phyloP scores from a whole-genome alignment of 2,888 invertebrate species.

The Agrochola litura region DNA sequence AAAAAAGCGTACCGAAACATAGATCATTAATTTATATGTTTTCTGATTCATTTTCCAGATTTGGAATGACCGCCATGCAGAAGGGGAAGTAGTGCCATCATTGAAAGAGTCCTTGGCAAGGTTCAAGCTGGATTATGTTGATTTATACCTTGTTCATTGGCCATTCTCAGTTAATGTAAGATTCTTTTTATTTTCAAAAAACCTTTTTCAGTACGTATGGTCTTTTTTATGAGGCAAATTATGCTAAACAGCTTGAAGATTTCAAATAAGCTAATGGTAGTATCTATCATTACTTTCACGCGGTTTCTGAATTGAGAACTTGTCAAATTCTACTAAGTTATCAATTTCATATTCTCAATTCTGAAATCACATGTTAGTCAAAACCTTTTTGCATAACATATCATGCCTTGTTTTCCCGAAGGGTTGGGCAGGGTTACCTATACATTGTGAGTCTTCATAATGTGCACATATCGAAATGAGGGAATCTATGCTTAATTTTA shows the following conservation, averaged over 20 bases:
- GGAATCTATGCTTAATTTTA: no score
- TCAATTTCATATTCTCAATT: not conserved
- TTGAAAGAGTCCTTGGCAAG: conserved; percentile 92
- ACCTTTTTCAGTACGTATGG: rapidly evolving
- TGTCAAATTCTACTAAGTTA: not conserved
- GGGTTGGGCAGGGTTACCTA: no score
- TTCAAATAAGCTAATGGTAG: not conserved
- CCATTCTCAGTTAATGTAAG: conserved; percentile 91
- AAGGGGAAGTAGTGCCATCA: conserved; percentile 92
- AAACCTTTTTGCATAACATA: not conserved
- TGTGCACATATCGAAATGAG: no score
- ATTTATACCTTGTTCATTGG: conserved; percentile 96
- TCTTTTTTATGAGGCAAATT: not conserved
- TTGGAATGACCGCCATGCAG: conserved; percentile 91
- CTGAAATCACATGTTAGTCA: not conserved
- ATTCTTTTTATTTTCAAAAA: conserved; percentile 27
- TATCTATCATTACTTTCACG: not conserved
- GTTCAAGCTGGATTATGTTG: conserved; percentile 94
- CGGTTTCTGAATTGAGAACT: not conserved
- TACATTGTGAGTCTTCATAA: no score
- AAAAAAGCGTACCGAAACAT: not conserved
- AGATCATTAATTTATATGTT: not conserved
- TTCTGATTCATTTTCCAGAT: conserved; percentile 72
- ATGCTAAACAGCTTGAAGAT: not conserved
- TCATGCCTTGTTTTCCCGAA: no score